Evolutionary conservation across 1,140 invertebrate genomes (phyloP).

Genomic region (Plectrocnemia conspersa): DNA sequence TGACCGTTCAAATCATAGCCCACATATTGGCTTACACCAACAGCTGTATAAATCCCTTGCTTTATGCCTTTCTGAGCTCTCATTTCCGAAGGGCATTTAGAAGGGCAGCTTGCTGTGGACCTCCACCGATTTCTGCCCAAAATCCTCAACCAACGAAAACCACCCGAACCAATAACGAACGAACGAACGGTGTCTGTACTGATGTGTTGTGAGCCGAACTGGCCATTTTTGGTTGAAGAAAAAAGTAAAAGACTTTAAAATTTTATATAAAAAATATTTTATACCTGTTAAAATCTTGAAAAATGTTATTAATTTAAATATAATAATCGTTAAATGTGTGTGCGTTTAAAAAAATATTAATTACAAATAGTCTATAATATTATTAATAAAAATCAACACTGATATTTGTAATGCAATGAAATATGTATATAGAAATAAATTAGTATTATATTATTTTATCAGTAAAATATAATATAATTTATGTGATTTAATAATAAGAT

Average conservation of each 20-base stretch:
- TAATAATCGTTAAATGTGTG: neutral
- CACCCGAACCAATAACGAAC: conserved; percentile 29
- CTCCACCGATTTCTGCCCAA: conserved; percentile 16
- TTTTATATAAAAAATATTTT: neutral
- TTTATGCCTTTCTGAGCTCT: conserved; percentile 89
- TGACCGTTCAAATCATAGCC: conserved; percentile 75
- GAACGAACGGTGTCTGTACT: conserved; percentile 31
- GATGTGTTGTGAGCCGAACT: conserved; percentile 26
- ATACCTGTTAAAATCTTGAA: neutral
- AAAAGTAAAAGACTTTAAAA: neutral
- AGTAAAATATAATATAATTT: neutral
- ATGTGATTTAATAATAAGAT: neutral
- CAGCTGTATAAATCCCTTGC: conserved; percentile 90
- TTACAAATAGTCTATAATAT: neutral
- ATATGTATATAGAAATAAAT: conserved; percentile 4
- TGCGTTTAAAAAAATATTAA: neutral
- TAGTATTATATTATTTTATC: neutral
- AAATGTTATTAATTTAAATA: neutral
- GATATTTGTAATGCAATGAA: no score
- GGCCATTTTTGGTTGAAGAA: conserved; percentile 8
- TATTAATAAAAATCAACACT: no score
- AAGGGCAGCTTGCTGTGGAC: conserved; percentile 48
- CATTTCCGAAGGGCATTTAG: conserved; percentile 82
- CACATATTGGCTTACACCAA: conserved; percentile 94
- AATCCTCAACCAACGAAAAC: conserved; percentile 24